Percentiles rank a stretch among this genome's conserved stretches.
These are phyloP conservation scores for Lycorma delicatula DNA, from an alignment of 1,140 invertebrate species.

Conservation along the genomic window DNA sequence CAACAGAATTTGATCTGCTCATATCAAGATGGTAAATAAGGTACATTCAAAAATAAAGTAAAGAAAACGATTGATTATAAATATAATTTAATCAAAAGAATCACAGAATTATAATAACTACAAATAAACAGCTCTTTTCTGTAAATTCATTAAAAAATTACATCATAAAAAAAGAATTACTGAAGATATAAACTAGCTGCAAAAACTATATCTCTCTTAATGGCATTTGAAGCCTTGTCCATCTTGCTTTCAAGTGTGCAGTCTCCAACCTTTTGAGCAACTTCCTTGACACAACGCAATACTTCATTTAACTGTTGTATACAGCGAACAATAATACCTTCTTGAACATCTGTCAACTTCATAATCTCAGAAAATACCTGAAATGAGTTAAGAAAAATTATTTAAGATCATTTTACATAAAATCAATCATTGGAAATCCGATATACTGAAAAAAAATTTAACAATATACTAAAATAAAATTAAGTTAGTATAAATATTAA, in stretches of 20 bases:
- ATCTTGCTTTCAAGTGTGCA: constrained; percentile 85
- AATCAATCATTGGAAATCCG: too few relatives aligned
- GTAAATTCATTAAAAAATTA: too few relatives aligned
- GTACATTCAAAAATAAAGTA: too few relatives aligned
- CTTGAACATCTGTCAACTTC: constrained; percentile 82
- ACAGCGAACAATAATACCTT: constrained; percentile 95
- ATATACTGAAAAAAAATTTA: neutral
- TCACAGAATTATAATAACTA: too few relatives aligned
- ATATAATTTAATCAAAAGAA: too few relatives aligned
- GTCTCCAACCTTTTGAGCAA: constrained; percentile 88
- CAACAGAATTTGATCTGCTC: too few relatives aligned
- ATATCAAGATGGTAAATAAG: too few relatives aligned
- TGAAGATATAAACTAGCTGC: constrained; percentile 89
- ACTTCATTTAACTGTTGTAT: constrained; percentile 95
- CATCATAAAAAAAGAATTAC: constrained; percentile 5
- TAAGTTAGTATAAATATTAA: too few relatives aligned
- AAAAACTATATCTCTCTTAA: constrained; percentile 97
- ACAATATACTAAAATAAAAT: neutral
- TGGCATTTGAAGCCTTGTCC: constrained; percentile 85
- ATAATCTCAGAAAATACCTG: constrained; percentile 90
- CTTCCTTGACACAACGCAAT: constrained; percentile 83
- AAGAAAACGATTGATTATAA: too few relatives aligned
- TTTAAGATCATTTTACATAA: too few relatives aligned
- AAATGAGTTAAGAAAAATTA: constrained; percentile 33
- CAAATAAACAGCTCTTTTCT: too few relatives aligned